phyloP scores from a whole-genome alignment of 2,888 invertebrate genomes.

The Diogma glabrata region DNA sequence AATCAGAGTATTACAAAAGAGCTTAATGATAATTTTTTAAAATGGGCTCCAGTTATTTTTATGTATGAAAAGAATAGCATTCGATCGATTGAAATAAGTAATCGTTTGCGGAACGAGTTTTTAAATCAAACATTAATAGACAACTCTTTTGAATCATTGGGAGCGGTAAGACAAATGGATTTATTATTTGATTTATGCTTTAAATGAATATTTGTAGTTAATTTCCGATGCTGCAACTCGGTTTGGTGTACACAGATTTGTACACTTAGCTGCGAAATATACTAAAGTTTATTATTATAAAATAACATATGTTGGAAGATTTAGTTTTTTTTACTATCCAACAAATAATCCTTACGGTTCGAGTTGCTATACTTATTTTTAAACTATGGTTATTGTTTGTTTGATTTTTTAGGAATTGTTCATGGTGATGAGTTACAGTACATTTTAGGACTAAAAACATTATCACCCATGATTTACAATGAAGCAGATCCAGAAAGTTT shows the following conservation, averaged over 20 bases:
- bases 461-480: neutral
- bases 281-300: conserved; percentile 1
- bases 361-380: neutral
- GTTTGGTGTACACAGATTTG: neutral
- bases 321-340: neutral
- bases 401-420: neutral
- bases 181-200: too few species aligned
- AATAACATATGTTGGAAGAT: neutral
- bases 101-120: neutral
- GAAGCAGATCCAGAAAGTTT: conserved; percentile 33
- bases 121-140: neutral
- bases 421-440: conserved; percentile 24
- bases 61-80: neutral
- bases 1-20: neutral
- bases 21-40: neutral
- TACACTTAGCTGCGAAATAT: neutral
- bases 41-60: neutral
- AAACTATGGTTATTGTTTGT: neutral
- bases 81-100: neutral
- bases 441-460: conserved; percentile 20
- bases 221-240: neutral
- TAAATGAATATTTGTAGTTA: too few species aligned
- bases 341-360: neutral
- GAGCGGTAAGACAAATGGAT: neutral
- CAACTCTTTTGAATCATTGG: neutral